Base-by-base conservation (phyloP, 2,888 invertebrate species). In the Ariolimax columbianus region DNA sequence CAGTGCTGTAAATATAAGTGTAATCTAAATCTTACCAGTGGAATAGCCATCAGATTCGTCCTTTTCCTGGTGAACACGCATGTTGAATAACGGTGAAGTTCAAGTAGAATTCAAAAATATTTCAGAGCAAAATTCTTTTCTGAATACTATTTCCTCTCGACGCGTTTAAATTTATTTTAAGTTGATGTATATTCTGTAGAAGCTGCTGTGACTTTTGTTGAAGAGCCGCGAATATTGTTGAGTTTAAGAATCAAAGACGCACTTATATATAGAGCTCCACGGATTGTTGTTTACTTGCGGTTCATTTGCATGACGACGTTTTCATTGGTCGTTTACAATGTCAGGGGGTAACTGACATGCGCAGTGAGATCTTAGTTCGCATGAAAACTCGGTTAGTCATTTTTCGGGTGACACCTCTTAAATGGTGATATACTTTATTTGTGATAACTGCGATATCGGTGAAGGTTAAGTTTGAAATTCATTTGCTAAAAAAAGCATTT, bases 11-110 rank as follows among this genome's bases (percentile, higher is more conserved):
- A n/a, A n/a, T n/a, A n/a, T n/a, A n/a, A n/a, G n/a, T n/a, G n/a
- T n/a, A n/a, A n/a, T n/a, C n/a, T n/a, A n/a, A n/a, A 23, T 86
- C 85, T 43, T 86, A 90, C 89, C 90, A 36, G 88, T 87, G 36
- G 87, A 88, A 73, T 90, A 90, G 47, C 88, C 90, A 79, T 90
- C 90, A 68, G 81, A 80, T 9, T 86, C 85, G 40, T 87, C 89
- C 26, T 38, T 63, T 43, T 82, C 47, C 0, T 81, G n/a, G 0
- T 23, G 23, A 9, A 30, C 30, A 47, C 73, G 73, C 73, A 75
- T 75, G 43, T n/a, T 75, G 43, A n/a, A 75, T 47, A 75, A n/a
- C 47, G 43, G n/a, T n/a, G 7, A 43, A 43, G 30, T 73, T 73
- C 11, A 43, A 36, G 38, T 17, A 30, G 36, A 4, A 1, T 36